A percentile compares a stretch with the other conserved stretches of the same genome.
These are phyloP conservation scores for Amazona finschi DNA, from an alignment of 2,797 vertebrate genomes.

Conservation along the genomic window DNA sequence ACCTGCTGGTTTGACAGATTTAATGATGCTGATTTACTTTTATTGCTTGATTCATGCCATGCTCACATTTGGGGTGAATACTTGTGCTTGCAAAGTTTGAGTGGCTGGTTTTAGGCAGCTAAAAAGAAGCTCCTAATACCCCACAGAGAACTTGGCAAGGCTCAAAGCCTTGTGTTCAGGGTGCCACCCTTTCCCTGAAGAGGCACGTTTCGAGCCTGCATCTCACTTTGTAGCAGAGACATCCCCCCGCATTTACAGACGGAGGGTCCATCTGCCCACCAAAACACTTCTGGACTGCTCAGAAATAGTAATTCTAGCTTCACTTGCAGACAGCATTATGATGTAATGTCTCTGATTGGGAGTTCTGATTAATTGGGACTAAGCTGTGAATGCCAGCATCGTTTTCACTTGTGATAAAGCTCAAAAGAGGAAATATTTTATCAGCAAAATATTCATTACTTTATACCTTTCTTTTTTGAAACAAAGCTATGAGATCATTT, in stretches of 20 bases:
- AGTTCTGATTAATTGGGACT: background rate
- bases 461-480: background rate
- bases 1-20: slow-evolving; percentile 49
- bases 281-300: background rate
- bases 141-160: background rate
- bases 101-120: background rate
- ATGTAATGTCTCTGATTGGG: background rate
- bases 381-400: rapidly evolving
- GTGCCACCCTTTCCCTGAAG: background rate
- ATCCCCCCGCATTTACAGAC: rapidly evolving
- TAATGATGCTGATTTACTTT: slow-evolving; percentile 56
- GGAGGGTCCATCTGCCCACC: background rate
- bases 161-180: background rate
- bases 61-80: background rate
- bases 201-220: rapidly evolving
- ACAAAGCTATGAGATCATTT: background rate
- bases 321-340: background rate
- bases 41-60: slow-evolving; percentile 9
- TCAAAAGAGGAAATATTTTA: background rate
- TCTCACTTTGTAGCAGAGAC: background rate
- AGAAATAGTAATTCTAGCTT: background rate
- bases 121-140: background rate
- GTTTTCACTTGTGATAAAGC: background rate
- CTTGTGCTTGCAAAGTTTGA: slow-evolving; percentile 25
- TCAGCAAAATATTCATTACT: background rate